Evolutionary conservation across 2,797 vertebrate species (phyloP), one percentile per base, ranked within the genome.

Genomic region (Halcyon leucocephala): DNA sequence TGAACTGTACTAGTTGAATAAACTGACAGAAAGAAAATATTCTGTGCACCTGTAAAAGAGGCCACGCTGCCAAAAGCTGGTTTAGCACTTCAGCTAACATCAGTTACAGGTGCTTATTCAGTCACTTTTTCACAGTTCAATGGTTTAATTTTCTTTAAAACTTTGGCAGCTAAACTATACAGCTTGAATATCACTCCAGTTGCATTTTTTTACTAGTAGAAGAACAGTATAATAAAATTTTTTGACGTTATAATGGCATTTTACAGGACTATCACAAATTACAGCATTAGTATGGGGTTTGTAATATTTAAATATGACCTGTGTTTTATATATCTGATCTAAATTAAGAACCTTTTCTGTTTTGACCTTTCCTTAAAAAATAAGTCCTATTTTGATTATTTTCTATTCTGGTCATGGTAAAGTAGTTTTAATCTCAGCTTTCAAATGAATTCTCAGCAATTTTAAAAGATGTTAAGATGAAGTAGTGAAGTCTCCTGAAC

Each of bases 11-110:
- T 54, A 93, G 82, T 35, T 89, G 84, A 97, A 95, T 87, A 96
- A 94, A 96, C 90, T 91, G 93, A 94, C 93, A 94, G 57, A 85
- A 85, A 95, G 82, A 89, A 95, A 96, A 94, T 86, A 93, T 25
- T 94, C 86, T 82, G 51, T 77, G 88, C 96, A 96, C 90, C 93
- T 96, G 94, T 74, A 86, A 49, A 71, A 79, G 90, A 86, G 74
- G 77, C 85, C 80, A 70, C 0, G 1, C 46, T 96, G 93, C 92
- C 90, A 97, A 92, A 76, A 93, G 77, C 83, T 76, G 62, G 92
- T 92, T 93, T 94, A 96, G 89, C 89, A 95, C 89, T 90, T 95
- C 83, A 82, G 86, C 74, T 64, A 89, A 71, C 90, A 93, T 77
- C 78, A 93, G 89, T 84, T 93, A 92, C 67, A 92, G 95, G 90